A percentile compares a stretch with the other conserved stretches of the same genome.
Conservation (phyloP, 1,140 invertebrate species). For the Drosophila persimilis region DNA sequence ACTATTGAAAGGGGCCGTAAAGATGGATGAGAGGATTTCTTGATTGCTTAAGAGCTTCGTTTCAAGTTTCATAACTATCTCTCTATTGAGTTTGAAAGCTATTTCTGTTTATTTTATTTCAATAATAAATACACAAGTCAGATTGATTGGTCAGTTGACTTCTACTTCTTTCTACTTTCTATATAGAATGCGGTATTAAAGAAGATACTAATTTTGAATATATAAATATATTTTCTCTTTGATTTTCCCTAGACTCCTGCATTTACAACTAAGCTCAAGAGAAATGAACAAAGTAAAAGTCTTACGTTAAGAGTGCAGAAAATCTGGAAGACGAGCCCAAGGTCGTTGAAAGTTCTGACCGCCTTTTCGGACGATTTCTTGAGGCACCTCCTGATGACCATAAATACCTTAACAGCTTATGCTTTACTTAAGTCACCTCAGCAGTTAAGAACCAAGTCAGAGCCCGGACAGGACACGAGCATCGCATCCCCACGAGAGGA, state of each 20-base stretch:
- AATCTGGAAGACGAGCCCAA: background rate
- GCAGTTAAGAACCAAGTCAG: constrained; percentile 54
- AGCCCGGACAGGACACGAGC: constrained; percentile 4
- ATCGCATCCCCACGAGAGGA: background rate
- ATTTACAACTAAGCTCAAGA: no score
- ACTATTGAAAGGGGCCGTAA: background rate
- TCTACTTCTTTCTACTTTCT: no score
- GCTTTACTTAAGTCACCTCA: constrained; percentile 75
- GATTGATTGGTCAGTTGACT: no score
- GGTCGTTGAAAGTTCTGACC: constrained; percentile 8
- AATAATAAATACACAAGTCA: no score
- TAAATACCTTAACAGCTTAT: constrained; percentile 80
- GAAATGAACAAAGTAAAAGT: background rate
- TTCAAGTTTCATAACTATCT: no score
- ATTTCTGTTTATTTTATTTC: no score
- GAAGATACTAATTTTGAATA: no score
- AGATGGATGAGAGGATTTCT: background rate
- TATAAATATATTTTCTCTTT: no score
- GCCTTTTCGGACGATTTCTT: constrained; percentile 17
- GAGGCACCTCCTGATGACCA: constrained; percentile 52
- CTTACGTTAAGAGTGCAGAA: no score
- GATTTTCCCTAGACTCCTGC: no score
- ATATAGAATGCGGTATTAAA: no score
- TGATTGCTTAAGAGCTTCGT: background rate
- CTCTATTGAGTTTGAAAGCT: no score